These are phyloP conservation scores for Dermatemys mawii DNA, from an alignment of 2,113 vertebrate species.

Conservation along the genomic window DNA sequence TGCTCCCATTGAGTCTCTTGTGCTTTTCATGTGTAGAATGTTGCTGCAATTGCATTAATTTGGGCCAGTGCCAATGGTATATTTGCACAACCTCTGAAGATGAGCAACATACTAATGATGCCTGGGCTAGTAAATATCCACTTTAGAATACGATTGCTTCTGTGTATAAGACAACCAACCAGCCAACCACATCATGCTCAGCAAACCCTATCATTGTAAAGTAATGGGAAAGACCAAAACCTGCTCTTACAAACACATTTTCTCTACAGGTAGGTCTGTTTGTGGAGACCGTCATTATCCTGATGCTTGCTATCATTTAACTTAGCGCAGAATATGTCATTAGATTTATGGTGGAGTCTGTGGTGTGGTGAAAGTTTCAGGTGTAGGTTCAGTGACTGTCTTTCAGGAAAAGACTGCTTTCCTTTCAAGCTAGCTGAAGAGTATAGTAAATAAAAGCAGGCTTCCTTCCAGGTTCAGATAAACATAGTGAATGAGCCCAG, in stretches of 20 bases:
- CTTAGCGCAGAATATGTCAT: neutral
- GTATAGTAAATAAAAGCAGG: neutral
- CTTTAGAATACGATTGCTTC: neutral
- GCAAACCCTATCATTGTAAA: rapidly evolving
- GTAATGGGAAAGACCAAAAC: neutral
- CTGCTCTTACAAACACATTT: rapidly evolving
- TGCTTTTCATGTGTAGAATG: neutral
- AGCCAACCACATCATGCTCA: rapidly evolving
- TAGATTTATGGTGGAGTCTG: neutral
- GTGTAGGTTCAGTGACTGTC: neutral
- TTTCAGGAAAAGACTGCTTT: neutral
- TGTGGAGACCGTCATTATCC: neutral
- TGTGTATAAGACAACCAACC: neutral
- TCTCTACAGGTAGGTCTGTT: neutral
- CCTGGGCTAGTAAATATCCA: neutral
- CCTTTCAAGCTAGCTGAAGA: neutral
- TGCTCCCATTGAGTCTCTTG: rapidly evolving
- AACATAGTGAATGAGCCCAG: neutral
- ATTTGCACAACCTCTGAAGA: neutral
- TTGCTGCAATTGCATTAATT: neutral
- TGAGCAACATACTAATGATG: neutral
- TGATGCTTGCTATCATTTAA: neutral
- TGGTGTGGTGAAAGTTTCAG: neutral
- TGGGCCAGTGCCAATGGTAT: neutral
- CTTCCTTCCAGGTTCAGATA: neutral